Conservation (phyloP, 2,113 vertebrate genomes). For the Asarcornis scutulata region DNA sequence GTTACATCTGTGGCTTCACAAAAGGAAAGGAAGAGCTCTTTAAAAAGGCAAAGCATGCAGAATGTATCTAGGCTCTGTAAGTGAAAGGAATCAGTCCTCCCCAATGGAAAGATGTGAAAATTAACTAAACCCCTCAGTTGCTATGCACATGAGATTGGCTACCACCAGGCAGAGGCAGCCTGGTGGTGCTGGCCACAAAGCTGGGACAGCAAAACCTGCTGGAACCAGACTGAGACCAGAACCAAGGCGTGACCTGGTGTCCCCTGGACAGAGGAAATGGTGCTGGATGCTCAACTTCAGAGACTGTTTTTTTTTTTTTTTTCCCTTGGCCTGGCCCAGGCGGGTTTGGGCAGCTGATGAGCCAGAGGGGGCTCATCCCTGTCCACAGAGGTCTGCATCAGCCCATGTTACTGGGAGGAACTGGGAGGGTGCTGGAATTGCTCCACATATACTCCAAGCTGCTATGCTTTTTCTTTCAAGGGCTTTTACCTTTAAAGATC, state of each 20-base stretch:
- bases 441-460: fast-evolving
- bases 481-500: not conserved
- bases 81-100: not conserved
- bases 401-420: fast-evolving
- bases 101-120: not conserved
- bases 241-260: not conserved
- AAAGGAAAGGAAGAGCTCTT: slow-evolving; percentile 31
- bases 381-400: not conserved
- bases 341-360: too few relatives aligned
- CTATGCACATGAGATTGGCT: not conserved
- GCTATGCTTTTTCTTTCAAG: not conserved
- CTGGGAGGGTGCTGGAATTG: not conserved
- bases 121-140: not conserved
- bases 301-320: not conserved
- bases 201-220: not conserved
- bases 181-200: not conserved
- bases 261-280: too few relatives aligned
- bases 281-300: not conserved
- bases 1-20: slow-evolving; percentile 45
- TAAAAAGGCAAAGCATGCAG: not conserved
- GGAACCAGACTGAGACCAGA: too few relatives aligned
- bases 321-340: too few relatives aligned
- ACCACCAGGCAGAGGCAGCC: not conserved
- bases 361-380: not conserved
- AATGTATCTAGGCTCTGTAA: not conserved